Percentiles rank a stretch among this genome's conserved stretches.
Conservation (phyloP, 2,888 invertebrate genomes). For the Oxyscelio sp. region DNA sequence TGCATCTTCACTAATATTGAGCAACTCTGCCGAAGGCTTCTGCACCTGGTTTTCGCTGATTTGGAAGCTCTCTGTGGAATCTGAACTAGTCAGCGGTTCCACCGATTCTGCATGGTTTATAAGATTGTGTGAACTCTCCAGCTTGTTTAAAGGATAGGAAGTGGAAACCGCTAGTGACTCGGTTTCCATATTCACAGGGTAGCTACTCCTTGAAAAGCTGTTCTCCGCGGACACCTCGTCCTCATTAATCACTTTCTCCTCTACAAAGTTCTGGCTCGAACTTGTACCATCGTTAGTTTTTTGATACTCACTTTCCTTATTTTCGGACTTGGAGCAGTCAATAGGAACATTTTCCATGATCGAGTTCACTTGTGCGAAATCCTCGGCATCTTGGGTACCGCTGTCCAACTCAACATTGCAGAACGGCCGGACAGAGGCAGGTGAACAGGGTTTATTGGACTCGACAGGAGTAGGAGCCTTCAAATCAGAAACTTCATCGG, state of each 20-base stretch:
- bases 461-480: conserved; percentile 68
- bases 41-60: conserved; percentile 82
- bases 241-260: conserved; percentile 16
- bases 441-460: conserved; percentile 87
- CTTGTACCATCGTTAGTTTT: conserved; percentile 16
- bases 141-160: conserved; percentile 66
- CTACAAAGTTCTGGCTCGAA: not conserved
- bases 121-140: conserved; percentile 78
- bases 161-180: conserved; percentile 46
- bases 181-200: conserved; percentile 48
- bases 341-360: conserved; percentile 81
- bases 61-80: conserved; percentile 84
- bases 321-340: conserved; percentile 79
- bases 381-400: conserved; percentile 81
- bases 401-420: conserved; percentile 82
- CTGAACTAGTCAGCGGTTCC: conserved; percentile 83
- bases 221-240: conserved; percentile 38
- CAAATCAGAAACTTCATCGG: not conserved
- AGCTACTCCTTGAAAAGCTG: conserved; percentile 35
- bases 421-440: conserved; percentile 82
- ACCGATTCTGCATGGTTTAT: conserved; percentile 80
- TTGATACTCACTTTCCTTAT: conserved; percentile 42
- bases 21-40: conserved; percentile 85
- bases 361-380: conserved; percentile 75
- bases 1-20: conserved; percentile 87